Base-by-base conservation (phyloP, 2,888 invertebrate genomes). In the Philonicus albiceps region DNA sequence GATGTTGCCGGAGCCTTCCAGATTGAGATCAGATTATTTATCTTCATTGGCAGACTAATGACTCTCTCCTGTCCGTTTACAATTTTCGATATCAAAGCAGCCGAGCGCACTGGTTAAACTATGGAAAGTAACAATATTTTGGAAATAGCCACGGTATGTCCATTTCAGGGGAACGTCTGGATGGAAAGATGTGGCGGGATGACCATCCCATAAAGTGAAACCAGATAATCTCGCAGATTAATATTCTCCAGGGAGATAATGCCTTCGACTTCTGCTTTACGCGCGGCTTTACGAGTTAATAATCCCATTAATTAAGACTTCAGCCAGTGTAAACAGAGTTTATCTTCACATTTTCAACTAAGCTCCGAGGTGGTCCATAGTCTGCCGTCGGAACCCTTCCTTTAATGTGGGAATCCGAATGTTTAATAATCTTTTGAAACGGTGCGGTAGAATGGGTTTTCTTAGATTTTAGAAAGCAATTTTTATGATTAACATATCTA, bases 231-330 rank as follows among this genome's bases (percentile, higher is more conserved):
- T 64, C 64, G 64, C 74, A 74, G 27, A 81, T 81, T 55, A 55
- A 81, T 81, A 81, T 81, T 81, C 34, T 34, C 53, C 34, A 1
- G 64, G 19, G 34, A 19, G 64, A 22, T 64, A 37, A 27, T 64
- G 22, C 64, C 55, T 81, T 81, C 49, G 81, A 81, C 81, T 81
- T 81, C 81, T 81, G 55, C 81, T 81, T 55, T 81, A 81, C 81
- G 81, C 81, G 55, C 81, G 22, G 37, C 31, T 64, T 27, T 64
- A 64, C 22, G 30, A 55, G 81, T 55, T 81, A 81, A 81, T 81
- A 81, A 81, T 78, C 78, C 55, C 81, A 81, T 81, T 81, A 81
- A 81, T 81, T 81, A 81, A 81, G 81, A 55, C 55, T 64, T 22
- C 55, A 64, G 22, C n/a, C 81, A 19, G 53, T 55, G 55, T 81